Evolutionary conservation across 2,113 vertebrate genomes (phyloP), one percentile per base, ranked within the genome.

Genomic region (Heterotilapia buettikoferi): DNA sequence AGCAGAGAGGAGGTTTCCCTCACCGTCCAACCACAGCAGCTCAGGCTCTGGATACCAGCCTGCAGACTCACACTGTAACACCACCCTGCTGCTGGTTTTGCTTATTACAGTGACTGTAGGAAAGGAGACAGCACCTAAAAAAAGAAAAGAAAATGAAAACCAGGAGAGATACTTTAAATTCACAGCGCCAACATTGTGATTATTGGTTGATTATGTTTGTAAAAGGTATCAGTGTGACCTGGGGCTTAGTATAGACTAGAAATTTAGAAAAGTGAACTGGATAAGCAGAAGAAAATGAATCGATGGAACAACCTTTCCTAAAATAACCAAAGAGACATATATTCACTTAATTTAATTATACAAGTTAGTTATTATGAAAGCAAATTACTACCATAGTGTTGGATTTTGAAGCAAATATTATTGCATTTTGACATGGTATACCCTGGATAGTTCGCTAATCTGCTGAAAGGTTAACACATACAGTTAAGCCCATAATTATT

Each of bases 81-180:
- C n/a, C 31, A 36, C 7, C 0, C 0, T 80, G 0, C 78, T 36
- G 12, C 29, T 80, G 47, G 0, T 54, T 53, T 16, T 54, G n/a
- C 29, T 21, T 3, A 14, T 16, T n/a, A 21, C 31, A 36, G 11
- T 80, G 19, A 80, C 13, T 14, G 21, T 13, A 36, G 50, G 50
- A 29, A 31, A 2, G 19, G 76, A 54, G 5, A 36, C 76, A 9
- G 19, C 29, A 6, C 19, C 50, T 80, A 21, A 54, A 1, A 26
- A 21, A 13, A 38, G 31, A 38, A 66, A 66, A 38, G 19, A 66
- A 66, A 38, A 38, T 9, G 14, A 19, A 50, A 3, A 50, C 9
- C 43, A 31, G 9, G 1, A 50, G 71, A 0, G 2, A 29, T 12
- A 26, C 68, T 73, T 26, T 73, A 0, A 3, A 76, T 47, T 19